Evolutionary conservation across 2,113 vertebrate species (phyloP).

Genomic region (Gasterosteus nipponicus): DNA sequence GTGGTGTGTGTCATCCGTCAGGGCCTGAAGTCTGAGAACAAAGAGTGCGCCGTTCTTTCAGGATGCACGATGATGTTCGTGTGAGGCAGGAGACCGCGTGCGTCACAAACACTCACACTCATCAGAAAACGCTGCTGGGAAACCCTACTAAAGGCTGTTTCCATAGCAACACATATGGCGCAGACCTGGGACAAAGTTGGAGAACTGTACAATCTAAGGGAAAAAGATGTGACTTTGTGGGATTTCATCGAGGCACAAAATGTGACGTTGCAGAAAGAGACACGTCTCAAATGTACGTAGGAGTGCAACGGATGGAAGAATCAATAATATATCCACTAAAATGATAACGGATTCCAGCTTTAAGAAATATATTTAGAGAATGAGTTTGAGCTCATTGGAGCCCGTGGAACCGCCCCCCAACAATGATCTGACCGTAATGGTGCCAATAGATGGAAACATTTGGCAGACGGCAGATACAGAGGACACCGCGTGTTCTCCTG

Average conservation of each 20-base stretch:
- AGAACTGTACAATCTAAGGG: neutral
- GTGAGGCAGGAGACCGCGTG: constrained; percentile 29
- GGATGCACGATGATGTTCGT: constrained; percentile 12
- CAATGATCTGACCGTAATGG: neutral
- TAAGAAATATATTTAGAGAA: neutral
- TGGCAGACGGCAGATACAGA: neutral
- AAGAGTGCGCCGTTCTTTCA: constrained; percentile 22
- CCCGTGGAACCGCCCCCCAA: neutral
- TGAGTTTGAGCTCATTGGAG: neutral
- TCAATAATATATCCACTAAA: neutral
- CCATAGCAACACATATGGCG: neutral
- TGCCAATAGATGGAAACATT: neutral
- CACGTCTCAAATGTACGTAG: neutral
- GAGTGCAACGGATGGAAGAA: too few species aligned
- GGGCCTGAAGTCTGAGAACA: neutral
- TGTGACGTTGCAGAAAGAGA: neutral
- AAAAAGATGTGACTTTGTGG: too few species aligned
- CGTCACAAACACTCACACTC: constrained; percentile 16
- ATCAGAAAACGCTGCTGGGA: neutral
- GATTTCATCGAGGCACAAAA: neutral
- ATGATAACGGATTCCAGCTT: neutral
- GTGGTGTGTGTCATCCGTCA: neutral
- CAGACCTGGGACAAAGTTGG: neutral
- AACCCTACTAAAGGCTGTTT: neutral
- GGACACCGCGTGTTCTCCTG: neutral